Base-by-base conservation (phyloP, 2,113 vertebrate genomes). In the Tupaia tana region DNA sequence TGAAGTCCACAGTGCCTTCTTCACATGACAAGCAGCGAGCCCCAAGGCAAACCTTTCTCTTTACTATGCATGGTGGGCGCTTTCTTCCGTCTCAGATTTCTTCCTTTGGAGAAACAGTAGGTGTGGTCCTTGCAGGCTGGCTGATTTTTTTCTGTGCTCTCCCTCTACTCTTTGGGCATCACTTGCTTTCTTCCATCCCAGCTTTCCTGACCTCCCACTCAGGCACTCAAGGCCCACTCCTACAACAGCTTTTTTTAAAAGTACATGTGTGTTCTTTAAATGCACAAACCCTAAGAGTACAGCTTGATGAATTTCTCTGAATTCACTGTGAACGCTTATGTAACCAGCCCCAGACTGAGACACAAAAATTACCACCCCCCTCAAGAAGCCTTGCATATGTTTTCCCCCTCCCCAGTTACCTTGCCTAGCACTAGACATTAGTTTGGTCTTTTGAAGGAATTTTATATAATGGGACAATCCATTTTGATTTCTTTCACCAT, bases 231-330 rank as follows among this genome's bases (percentile, higher is more conserved):
- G 19, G 19, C 10, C 56, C 25, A 71, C 67, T 91, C 67, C 59
- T 70, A 20, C 22, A 77, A 22, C 1, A 86, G 14, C 9, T 34
- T 63, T 61, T 54, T 81, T 29, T 31, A 52, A 69, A 93, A 66
- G 9, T 58, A 67, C 59, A 29, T 43, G 43, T 43, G 43, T 43
- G 43, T 43, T 43, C 43, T 43, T 43, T 43, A 82, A 52, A 80
- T 2, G 0, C 9, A 78, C 34, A 52, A 1, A 52, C 27, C 25
- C 0, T 19, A 71, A 56, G 54, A 63, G 1, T 6, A 2, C 15
- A 87, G 64, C 24, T 31, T 61, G 59, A 66, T 31, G 43, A n/a
- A 19, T 63, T 83, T 67, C 20, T 25, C 29, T 64, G 85, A 9
- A 85, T 59, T 66, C n/a, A 59, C 89, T 59, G 34, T 0, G 1